Evolutionary conservation across 2,888 invertebrate species (phyloP).

Genomic region (Terebella lapidaria): DNA sequence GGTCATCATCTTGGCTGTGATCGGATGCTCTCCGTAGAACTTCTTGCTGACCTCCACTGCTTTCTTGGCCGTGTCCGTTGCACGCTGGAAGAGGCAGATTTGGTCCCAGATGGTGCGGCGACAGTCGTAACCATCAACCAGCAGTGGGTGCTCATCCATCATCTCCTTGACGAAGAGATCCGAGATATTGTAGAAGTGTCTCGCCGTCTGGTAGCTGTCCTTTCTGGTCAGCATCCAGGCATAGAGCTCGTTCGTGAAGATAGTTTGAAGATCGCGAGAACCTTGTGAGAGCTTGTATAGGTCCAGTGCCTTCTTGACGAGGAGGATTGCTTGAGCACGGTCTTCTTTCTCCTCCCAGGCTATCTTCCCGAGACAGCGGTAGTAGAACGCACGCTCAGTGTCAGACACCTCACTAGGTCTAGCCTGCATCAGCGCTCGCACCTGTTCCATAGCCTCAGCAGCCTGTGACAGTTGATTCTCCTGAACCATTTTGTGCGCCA

Average conservation of each 20-base stretch:
- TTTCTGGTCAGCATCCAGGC: conserved; percentile 18
- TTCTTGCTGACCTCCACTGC: conserved; percentile 17
- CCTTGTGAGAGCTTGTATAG: conserved; percentile 12
- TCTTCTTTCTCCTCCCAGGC: conserved; percentile 10
- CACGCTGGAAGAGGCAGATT: conserved; percentile 18
- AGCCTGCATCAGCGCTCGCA: conserved; percentile 5
- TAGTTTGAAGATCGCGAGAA: conserved; percentile 12
- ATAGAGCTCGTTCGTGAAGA: conserved; percentile 23
- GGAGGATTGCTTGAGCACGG: conserved; percentile 4
- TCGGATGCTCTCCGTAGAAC: conserved; percentile 22
- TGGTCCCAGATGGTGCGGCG: conserved; percentile 22
- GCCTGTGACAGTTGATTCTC: conserved; percentile 7
- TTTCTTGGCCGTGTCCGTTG: conserved; percentile 17
- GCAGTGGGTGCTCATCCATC: conserved; percentile 19
- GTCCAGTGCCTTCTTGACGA: conserved; percentile 19
- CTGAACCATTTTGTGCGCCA: conserved; percentile 4
- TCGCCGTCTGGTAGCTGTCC: conserved; percentile 19
- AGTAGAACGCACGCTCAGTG: conserved; percentile 14
- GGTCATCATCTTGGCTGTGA: conserved; percentile 18
- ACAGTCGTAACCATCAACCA: conserved; percentile 18
- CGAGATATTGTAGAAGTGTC: conserved; percentile 24
- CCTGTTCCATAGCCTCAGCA: conserved; percentile 3
- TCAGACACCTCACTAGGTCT: background rate
- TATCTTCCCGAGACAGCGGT: conserved; percentile 7
- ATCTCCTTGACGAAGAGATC: conserved; percentile 17